Conservation (phyloP, 2,113 vertebrate genomes). For the Bucco capensis region DNA sequence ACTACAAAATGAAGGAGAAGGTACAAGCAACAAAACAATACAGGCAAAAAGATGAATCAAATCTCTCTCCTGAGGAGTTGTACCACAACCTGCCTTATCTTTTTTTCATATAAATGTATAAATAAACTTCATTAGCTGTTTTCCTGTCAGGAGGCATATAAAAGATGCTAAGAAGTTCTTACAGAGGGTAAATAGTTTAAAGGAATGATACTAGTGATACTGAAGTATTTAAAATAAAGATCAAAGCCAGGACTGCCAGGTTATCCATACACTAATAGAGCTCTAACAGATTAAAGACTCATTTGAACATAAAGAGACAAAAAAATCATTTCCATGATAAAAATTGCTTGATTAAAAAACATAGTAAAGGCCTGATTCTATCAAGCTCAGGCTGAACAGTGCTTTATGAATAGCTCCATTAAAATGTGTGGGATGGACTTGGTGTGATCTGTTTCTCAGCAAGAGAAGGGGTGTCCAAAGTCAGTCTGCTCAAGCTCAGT, state of each 20-base stretch:
- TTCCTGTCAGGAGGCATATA: background rate
- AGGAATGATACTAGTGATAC: conserved; percentile 2
- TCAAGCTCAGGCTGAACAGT: background rate
- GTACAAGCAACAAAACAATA: background rate
- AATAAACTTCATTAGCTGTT: background rate
- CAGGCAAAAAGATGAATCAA: background rate
- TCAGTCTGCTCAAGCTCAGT: background rate
- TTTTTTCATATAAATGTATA: background rate
- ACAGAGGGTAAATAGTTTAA: conserved; percentile 41
- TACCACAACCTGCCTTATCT: background rate
- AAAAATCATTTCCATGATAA: background rate
- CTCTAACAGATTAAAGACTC: conserved; percentile 42
- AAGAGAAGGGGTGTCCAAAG: background rate
- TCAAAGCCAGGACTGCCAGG: conserved; percentile 27
- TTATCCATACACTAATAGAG: background rate
- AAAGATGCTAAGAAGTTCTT: conserved; percentile 14
- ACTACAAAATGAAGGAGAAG: background rate
- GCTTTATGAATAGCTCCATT: background rate
- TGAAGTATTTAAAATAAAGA: conserved; percentile 14
- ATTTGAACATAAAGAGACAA: conserved; percentile 10
- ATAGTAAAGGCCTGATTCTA: background rate
- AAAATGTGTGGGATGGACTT: background rate
- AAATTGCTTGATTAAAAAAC: background rate
- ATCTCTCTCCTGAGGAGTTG: background rate
- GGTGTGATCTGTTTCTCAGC: background rate